Evolutionary conservation across 2,888 invertebrate genomes (phyloP), one percentile per base, ranked within the genome.

Genomic region (Apamea anceps): DNA sequence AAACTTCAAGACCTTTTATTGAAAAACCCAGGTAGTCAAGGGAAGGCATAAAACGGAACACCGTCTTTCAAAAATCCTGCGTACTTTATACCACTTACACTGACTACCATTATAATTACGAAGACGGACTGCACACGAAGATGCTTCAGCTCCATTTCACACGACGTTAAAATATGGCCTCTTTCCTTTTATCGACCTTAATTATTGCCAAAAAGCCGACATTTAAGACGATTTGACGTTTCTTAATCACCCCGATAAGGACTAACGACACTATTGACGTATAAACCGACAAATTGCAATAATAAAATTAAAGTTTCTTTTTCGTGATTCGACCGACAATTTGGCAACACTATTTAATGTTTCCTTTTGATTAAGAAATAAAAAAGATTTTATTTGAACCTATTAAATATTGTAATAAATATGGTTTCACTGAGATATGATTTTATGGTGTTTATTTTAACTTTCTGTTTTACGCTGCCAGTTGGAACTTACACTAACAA

Each of bases 281-380:
- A 89, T 89, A 88, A 82, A 84, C 89, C 91, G 92, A 92, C 87
- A 90, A 91, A 90, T 89, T 88, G 87, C 87, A 91, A 87, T 87
- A 86, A 85, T 90, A 87, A 85, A 86, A 89, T 75, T 82, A 75
- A 86, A 85, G 79, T 84, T 84, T 85, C 80, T 87, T 92, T 84
- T 89, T 86, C 75, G 81, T 77, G 72, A 75, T 72, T 75, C 78
- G 77, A 75, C 82, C 87, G 81, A 86, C 79, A 78, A 77, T 86
- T 85, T 88, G 74, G 77, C 73, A 86, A 85, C 77, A 88, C 77
- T 82, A 77, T 88, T 92, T 91, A 88, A 91, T 90, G 89, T 91
- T 92, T 91, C 91, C 91, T 90, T 78, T 85, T 75, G 67, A 74
- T 90, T 91, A 80, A 85, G 88, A 88, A 87, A 90, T 86, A 87